A percentile compares a stretch with the other conserved stretches of the same genome.
Evolutionary conservation across 2,888 invertebrate genomes (phyloP).

Genomic region (Ormyrus pomaceus): DNA sequence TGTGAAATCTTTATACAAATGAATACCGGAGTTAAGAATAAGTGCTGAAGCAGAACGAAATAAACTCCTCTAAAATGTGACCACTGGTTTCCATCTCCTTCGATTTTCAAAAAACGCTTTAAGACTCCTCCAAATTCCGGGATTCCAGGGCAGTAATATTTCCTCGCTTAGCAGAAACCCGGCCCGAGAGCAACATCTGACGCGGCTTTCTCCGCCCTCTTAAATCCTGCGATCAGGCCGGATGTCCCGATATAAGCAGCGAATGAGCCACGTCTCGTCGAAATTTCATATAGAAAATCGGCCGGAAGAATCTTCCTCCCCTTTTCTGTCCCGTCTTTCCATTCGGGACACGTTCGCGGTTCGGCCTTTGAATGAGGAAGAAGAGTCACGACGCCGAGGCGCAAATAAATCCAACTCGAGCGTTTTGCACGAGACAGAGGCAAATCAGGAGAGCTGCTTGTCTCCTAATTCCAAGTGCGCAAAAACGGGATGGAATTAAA

Average conservation of each 20-base stretch:
- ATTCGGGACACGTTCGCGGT: slow-evolving; percentile 47
- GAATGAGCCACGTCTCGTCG: not conserved
- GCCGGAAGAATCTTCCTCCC: not conserved
- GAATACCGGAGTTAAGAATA: no score
- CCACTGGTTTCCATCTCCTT: no score
- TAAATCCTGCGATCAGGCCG: not conserved
- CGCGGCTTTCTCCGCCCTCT: not conserved
- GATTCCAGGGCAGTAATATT: not conserved
- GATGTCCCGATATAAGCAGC: slow-evolving; percentile 3
- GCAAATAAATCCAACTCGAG: slow-evolving; percentile 42
- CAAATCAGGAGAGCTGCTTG: not conserved
- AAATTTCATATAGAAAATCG: slow-evolving; percentile 22
- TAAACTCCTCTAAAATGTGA: no score
- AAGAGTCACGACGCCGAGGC: slow-evolving; percentile 4
- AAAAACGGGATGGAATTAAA: not conserved
- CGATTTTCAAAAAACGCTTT: no score
- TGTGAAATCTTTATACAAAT: no score
- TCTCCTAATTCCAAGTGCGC: slow-evolving; percentile 8
- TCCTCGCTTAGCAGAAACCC: slow-evolving; percentile 9
- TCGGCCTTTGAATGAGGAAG: slow-evolving; percentile 40
- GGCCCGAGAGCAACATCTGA: not conserved
- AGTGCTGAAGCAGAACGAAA: no score
- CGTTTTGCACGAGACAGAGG: not conserved
- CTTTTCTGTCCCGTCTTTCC: not conserved
- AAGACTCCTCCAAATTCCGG: no score